Evolutionary conservation across 2,113 vertebrate genomes (phyloP).

Genomic region (Sciurus niger): DNA sequence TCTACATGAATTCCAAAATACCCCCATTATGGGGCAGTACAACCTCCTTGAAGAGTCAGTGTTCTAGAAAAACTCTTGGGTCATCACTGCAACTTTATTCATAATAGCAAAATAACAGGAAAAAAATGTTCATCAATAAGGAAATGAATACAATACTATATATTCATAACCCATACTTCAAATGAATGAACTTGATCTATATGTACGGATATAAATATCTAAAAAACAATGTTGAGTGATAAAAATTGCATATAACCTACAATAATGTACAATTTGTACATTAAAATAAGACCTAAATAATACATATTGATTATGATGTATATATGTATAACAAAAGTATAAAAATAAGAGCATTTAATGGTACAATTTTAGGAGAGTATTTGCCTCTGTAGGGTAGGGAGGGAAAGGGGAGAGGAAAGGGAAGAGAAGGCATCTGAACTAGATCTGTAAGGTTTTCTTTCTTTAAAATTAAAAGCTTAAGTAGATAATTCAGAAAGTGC

Average conservation of each 20-base stretch:
- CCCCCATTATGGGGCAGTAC: neutral
- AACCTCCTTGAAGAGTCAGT: neutral
- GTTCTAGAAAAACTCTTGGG: slow-evolving; percentile 23
- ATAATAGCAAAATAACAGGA: neutral
- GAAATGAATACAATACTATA: neutral
- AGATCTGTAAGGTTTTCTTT: neutral
- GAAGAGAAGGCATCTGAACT: neutral
- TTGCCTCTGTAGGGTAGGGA: neutral
- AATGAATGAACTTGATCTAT: slow-evolving; percentile 13
- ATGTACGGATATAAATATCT: neutral
- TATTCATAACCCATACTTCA: neutral
- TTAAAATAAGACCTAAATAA: slow-evolving; percentile 22
- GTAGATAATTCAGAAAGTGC: neutral
- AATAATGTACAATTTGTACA: neutral
- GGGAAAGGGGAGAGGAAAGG: neutral
- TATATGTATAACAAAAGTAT: neutral
- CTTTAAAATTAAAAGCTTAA: slow-evolving; percentile 50
- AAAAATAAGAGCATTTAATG: neutral
- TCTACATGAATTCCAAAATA: slow-evolving; percentile 7
- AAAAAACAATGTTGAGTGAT: neutral
- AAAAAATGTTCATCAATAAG: neutral
- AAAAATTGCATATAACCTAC: slow-evolving; percentile 20
- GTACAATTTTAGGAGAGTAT: neutral
- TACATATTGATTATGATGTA: neutral
- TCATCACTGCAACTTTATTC: neutral